These are phyloP conservation scores for Hafferia zeledoni DNA, from an alignment of 2,797 vertebrate genomes.

Conservation along the genomic window DNA sequence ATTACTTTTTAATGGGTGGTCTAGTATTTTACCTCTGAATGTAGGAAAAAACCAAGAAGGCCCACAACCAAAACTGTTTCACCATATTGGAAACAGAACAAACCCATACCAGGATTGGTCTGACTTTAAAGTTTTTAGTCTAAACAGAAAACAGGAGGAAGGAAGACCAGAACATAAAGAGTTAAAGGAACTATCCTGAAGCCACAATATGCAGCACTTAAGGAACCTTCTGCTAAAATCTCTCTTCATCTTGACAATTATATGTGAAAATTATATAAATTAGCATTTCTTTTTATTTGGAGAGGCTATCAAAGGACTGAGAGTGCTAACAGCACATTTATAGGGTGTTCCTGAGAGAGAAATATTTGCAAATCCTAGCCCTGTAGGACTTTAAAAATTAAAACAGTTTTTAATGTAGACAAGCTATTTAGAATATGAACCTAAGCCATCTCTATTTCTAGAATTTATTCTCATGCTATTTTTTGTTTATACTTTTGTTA, in stretches of 20 bases:
- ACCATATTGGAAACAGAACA: background rate
- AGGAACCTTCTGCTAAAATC: background rate
- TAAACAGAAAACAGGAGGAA: background rate
- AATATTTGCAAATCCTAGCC: background rate
- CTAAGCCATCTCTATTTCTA: background rate
- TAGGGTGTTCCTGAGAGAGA: background rate
- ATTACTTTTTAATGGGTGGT: background rate
- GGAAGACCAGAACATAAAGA: background rate
- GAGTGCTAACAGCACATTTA: background rate
- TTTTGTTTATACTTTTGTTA: background rate
- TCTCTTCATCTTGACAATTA: background rate
- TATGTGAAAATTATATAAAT: background rate
- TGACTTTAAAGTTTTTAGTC: background rate
- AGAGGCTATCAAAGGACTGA: background rate
- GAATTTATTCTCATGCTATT: background rate
- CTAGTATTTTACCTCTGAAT: background rate
- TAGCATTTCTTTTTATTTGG: background rate
- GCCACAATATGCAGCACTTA: background rate
- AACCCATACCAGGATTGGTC: fast-evolving
- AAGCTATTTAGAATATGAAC: background rate
- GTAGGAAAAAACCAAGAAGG: background rate
- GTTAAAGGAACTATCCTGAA: background rate
- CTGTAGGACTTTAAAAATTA: background rate
- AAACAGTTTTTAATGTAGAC: background rate
- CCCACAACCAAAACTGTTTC: background rate